Evolutionary conservation across 2,888 invertebrate genomes (phyloP).

Genomic region (Drosophila acutilabella): DNA sequence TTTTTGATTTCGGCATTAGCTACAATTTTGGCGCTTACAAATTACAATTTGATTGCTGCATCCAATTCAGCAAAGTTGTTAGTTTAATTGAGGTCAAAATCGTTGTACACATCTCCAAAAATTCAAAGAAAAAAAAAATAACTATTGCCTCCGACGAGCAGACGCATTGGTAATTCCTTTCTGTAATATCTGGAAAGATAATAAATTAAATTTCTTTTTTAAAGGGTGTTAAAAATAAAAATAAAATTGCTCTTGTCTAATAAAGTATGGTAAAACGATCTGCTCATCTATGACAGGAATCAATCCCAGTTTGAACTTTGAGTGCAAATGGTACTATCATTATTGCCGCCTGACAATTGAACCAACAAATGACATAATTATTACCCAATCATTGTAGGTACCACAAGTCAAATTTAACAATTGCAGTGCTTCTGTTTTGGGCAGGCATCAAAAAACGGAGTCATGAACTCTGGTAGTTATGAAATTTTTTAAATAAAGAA

Average conservation of each 20-base stretch:
- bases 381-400: conserved; percentile 58
- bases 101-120: conserved; percentile 61
- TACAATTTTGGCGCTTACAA: conserved; percentile 52
- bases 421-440: conserved; percentile 70
- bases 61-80: conserved; percentile 38
- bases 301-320: conserved; percentile 21
- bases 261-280: background rate
- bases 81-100: conserved; percentile 75
- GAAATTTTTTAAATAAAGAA: conserved; percentile 41
- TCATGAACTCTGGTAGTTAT: conserved; percentile 57
- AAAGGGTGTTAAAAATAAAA: background rate
- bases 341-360: conserved; percentile 27
- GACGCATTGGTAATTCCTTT: conserved; percentile 34
- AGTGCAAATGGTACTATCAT: conserved; percentile 39
- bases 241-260: background rate
- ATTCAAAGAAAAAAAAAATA: conserved; percentile 16
- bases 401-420: conserved; percentile 47
- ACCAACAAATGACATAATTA: conserved; percentile 57
- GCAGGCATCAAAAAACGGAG: conserved; percentile 30
- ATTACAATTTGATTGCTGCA: conserved; percentile 73
- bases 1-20: conserved; percentile 47
- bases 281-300: conserved; percentile 7
- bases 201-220: conserved; percentile 45
- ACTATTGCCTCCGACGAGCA: conserved; percentile 25
- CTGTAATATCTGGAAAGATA: conserved; percentile 21